Evolutionary conservation across 1,140 invertebrate species (phyloP), one percentile per base, ranked within the genome.

Genomic region (Globodera ellingtonae): DNA sequence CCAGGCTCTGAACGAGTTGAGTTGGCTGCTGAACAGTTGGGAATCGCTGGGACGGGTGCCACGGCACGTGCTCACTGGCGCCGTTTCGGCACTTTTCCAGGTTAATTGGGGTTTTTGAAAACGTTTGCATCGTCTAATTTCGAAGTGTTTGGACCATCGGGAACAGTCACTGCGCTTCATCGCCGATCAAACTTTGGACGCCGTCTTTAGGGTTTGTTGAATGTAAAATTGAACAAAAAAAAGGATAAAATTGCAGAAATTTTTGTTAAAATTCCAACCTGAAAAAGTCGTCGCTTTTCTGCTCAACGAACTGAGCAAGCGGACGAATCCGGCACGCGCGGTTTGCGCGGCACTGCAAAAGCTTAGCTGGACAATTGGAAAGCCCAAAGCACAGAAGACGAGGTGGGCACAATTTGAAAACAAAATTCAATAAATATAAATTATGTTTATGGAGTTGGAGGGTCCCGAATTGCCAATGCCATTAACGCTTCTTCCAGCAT

Each of bases 101-200:
- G 67, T 70, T 67, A 21, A 21, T 44, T 70, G 8, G 67, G 35
- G n/a, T 15, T 74, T 8, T 4, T 50, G 6, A 62, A 73, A 7
- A 21, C 72, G 47, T 46, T 67, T 79, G 75, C 46, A 35, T 35
- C 69, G 21, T 66, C 52, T 1, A 52, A 52, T 79, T 8, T 44
- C 24, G 18, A 44, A 74, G 47, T 78, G 59, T 65, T n/a, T 79
- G 69, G 50, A 79, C 75, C 69, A 79, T 24, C 56, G 46, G 8
- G 81, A 82, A 35, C 73, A 73, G 65, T 35, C 82, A n/a, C n/a
- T 82, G n/a, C 82, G 81, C 4, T 69, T 82, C 67, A 47, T 84
- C 50, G 81, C 81, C 50, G 81, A 82, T 24, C 81, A 82, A 70
- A 50, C 69, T 21, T 70, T 82, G 59, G 81, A 82, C 52, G 73